Evolutionary conservation across 2,888 invertebrate genomes (phyloP).

Genomic region (Phymatocera aterrima): DNA sequence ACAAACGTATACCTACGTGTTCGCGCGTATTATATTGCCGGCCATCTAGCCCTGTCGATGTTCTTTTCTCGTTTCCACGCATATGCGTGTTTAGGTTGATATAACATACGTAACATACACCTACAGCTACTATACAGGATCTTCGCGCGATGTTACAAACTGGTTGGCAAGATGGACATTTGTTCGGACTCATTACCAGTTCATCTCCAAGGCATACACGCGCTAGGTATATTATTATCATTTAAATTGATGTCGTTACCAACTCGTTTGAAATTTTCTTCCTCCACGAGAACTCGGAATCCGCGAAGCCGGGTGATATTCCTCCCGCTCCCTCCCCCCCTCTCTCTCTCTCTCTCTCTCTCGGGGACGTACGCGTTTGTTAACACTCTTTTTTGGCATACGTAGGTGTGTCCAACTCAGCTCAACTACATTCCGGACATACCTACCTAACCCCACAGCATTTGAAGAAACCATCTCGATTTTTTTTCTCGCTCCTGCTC

Average conservation of each 20-base stretch:
- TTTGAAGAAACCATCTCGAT: background rate
- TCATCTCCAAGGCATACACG: slow-evolving; percentile 59
- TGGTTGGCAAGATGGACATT: slow-evolving; percentile 56
- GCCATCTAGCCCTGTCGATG: background rate
- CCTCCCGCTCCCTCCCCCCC: background rate
- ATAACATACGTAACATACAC: background rate
- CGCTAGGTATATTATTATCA: slow-evolving; percentile 61
- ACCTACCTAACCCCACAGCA: no score
- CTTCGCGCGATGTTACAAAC: slow-evolving; percentile 51
- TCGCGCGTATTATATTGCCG: no score
- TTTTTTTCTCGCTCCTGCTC: background rate
- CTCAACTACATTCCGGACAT: no score
- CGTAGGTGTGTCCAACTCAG: no score
- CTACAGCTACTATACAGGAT: background rate
- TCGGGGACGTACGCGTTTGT: no score
- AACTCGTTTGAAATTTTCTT: slow-evolving; percentile 63
- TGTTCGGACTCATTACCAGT: slow-evolving; percentile 63
- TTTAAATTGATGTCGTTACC: slow-evolving; percentile 65
- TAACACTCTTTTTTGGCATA: no score
- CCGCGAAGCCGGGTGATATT: background rate
- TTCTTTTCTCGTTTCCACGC: background rate
- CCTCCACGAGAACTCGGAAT: background rate
- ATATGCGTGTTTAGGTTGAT: background rate
- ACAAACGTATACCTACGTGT: no score
- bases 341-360: no score